Evolutionary conservation across 2,113 vertebrate genomes (phyloP).

Genomic region (Heterotilapia buettikoferi): DNA sequence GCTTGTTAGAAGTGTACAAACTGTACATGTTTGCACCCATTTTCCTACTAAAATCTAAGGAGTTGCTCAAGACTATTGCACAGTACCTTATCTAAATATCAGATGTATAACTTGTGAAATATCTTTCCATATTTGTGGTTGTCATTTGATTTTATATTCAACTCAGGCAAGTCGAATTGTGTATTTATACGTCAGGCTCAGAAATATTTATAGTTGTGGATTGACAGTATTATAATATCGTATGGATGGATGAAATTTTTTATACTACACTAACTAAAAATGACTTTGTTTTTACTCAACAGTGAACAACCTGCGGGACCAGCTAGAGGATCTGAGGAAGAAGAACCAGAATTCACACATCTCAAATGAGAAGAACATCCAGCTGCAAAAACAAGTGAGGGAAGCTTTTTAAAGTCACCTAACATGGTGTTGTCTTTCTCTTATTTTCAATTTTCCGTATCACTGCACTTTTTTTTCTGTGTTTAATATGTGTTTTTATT

Average conservation of each 20-base stretch:
- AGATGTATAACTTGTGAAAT: background rate
- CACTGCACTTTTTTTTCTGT: background rate
- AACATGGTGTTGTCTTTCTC: background rate
- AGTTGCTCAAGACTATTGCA: background rate
- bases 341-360: constrained; percentile 90
- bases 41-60: background rate
- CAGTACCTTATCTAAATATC: background rate
- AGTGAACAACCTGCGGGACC: constrained; percentile 94
- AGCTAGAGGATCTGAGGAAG: constrained; percentile 91
- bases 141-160: background rate
- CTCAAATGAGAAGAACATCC: constrained; percentile 87
- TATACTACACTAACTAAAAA: background rate
- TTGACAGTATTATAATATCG: background rate
- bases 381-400: constrained; percentile 91
- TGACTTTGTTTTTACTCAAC: background rate
- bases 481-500: background rate
- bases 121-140: background rate
- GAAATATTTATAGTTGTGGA: background rate
- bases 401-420: background rate
- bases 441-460: background rate
- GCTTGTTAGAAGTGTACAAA: background rate
- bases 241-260: background rate
- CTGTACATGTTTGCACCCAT: background rate
- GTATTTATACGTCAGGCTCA: background rate
- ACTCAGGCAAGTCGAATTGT: background rate